Conservation (phyloP, 92 coral and sea anemone genomes). For the Plumapathes pennacea region DNA sequence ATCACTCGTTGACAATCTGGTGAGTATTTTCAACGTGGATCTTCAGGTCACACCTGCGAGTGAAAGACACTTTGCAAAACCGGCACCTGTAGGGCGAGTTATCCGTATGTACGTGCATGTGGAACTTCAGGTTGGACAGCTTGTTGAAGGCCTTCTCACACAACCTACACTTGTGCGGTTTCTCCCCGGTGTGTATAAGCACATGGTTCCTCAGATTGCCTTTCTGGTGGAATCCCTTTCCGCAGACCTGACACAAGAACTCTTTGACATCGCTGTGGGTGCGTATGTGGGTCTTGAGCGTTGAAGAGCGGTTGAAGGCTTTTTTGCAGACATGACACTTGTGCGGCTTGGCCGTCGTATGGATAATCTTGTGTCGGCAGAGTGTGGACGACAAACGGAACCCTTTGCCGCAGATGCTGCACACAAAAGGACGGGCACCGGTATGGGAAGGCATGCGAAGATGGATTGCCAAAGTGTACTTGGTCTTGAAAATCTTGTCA, state of each 20-base stretch:
- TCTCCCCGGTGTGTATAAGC: conserved; percentile 86
- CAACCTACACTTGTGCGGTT: conserved; percentile 71
- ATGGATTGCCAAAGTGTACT: conserved; percentile 83
- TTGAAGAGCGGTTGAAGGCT: conserved; percentile 87
- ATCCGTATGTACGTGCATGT: conserved; percentile 83
- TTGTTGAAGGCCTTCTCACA: conserved; percentile 88
- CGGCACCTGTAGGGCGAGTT: conserved; percentile 79
- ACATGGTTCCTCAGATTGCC: conserved; percentile 84
- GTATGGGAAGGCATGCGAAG: conserved; percentile 89
- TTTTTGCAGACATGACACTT: conserved; percentile 79
- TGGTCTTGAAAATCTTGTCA: conserved; percentile 81
- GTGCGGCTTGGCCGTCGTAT: conserved; percentile 80
- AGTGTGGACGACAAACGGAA: conserved; percentile 83
- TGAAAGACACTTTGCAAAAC: conserved; percentile 72
- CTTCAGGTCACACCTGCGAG: conserved; percentile 82
- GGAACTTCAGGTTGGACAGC: conserved; percentile 82
- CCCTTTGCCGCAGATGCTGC: conserved; percentile 82
- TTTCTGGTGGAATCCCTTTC: conserved; percentile 88
- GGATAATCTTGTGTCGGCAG: conserved; percentile 87
- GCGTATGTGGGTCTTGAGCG: conserved; percentile 80
- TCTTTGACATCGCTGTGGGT: conserved; percentile 81
- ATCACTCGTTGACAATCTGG: too few relatives aligned
- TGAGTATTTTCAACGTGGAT: conserved; percentile 60
- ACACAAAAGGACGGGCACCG: conserved; percentile 80
- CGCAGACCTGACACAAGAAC: conserved; percentile 73